Evolutionary conservation across 2,113 vertebrate species (phyloP).

Genomic region (Tauraco erythrolophus): DNA sequence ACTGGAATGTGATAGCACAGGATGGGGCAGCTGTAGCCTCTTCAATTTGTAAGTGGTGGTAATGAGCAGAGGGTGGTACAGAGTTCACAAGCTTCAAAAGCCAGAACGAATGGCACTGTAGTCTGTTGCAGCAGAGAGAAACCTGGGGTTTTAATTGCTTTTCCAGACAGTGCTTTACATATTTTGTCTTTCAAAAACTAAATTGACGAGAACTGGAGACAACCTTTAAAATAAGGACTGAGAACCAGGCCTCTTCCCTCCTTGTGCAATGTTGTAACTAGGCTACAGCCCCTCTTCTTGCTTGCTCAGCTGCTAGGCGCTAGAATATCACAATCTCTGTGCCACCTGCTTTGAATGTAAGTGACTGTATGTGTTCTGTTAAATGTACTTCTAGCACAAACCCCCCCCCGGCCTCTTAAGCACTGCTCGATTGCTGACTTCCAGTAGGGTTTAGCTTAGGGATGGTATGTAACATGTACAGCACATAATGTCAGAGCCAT

Average conservation of each 20-base stretch:
- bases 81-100: neutral
- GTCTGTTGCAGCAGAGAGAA: neutral
- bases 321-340: neutral
- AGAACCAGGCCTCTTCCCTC: neutral
- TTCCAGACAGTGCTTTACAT: neutral
- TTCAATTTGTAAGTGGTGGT: fast-evolving
- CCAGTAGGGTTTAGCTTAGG: neutral
- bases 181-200: neutral
- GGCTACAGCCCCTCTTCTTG: neutral
- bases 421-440: neutral
- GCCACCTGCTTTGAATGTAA: neutral
- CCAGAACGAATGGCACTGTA: neutral
- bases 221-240: neutral
- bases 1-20: neutral
- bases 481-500: fast-evolving
- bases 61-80: neutral
- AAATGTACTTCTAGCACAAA: neutral
- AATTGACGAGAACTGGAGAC: neutral
- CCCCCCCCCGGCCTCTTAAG: neutral
- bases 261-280: neutral
- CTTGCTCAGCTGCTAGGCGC: neutral
- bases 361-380: neutral
- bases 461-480: neutral
- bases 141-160: neutral
- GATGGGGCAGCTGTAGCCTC: neutral